Evolutionary conservation across 2,888 invertebrate species (phyloP), one percentile per base, ranked within the genome.

Genomic region (Cheilosia scutellata): DNA sequence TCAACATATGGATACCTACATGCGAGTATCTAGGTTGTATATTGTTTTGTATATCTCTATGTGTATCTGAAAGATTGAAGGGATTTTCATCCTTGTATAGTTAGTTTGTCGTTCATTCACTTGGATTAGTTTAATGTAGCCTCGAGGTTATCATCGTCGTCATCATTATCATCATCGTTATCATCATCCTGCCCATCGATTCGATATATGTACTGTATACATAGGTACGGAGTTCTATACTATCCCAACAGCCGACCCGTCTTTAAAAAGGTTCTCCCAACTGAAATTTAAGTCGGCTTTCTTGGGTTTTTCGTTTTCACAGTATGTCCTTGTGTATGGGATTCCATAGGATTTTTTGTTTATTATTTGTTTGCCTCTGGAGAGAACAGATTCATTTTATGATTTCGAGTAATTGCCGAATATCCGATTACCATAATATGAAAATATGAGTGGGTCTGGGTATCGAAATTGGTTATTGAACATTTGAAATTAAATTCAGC

Each of bases 61-160:
- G 55, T 62, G 20, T 60, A 58, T 74, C 63, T 33, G 58, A 57
- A 66, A 66, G 70, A 82, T 62, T 60, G 63, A 74, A 74, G 62
- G 66, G 66, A 86, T 76, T 86, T 68, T 72, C 80, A 76, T 82
- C 75, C 76, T 78, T 79, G 74, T 83, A 83, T 79, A 83, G 78
- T 82, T 77, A 82, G 82, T 74, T 79, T 75, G 75, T 72, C 71
- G 76, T 76, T 76, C 76, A 76, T 82, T 86, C 75, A 75, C 76
- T 86, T 76, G 80, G 80, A 84, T 75, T 80, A 80, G 84, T 80
- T 84, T 80, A 84, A 80, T 84, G 84, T 84, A 80, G 80, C 84
- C 75, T 84, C 70, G 80, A 84, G 84, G 75, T 84, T 84, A 79
- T 84, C 84, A 71, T 80, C 80, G 63, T 80, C 75, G 74, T 84